A percentile compares a stretch with the other conserved stretches of the same genome.
Conservation (phyloP, 2,113 vertebrate genomes). For the Sceloporus tristichus region DNA sequence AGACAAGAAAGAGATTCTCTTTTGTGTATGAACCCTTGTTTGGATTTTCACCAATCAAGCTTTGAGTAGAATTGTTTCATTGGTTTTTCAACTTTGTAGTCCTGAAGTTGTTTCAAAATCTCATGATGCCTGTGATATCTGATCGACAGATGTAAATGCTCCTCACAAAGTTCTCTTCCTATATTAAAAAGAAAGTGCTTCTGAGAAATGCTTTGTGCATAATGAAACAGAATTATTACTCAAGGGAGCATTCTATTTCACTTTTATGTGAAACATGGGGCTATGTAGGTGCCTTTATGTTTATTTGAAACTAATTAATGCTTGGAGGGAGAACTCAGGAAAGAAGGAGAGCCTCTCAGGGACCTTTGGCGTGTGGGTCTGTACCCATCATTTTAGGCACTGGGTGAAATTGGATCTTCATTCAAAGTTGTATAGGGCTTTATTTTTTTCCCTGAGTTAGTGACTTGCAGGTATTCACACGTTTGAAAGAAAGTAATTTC, state of each 20-base stretch:
- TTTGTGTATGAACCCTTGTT: not conserved
- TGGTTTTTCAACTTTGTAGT: constrained; percentile 12
- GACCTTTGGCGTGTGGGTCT: not conserved
- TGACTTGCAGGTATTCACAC: too few relatives aligned
- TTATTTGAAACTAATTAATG: not conserved
- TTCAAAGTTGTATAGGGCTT: not conserved
- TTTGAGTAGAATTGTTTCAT: constrained; percentile 6
- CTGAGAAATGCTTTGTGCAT: not conserved
- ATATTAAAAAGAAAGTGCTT: constrained; percentile 4
- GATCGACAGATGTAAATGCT: constrained; percentile 1
- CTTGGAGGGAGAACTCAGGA: not conserved
- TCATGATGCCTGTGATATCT: constrained; percentile 10
- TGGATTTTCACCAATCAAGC: not conserved
- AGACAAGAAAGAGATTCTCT: not conserved
- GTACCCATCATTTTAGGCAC: not conserved
- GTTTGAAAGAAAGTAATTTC: too few relatives aligned
- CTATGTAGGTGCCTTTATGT: not conserved
- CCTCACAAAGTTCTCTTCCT: not conserved
- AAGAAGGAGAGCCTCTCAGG: not conserved
- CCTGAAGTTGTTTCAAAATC: constrained; percentile 16
- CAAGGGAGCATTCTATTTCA: not conserved
- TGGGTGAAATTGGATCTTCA: not conserved
- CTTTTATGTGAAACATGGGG: not conserved
- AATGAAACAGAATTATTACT: not conserved
- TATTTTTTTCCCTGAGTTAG: not conserved